Percentiles rank a stretch among this genome's conserved stretches.
These are phyloP conservation scores for Pluvialis apricaria DNA, from an alignment of 2,113 vertebrate species.

Conservation along the genomic window DNA sequence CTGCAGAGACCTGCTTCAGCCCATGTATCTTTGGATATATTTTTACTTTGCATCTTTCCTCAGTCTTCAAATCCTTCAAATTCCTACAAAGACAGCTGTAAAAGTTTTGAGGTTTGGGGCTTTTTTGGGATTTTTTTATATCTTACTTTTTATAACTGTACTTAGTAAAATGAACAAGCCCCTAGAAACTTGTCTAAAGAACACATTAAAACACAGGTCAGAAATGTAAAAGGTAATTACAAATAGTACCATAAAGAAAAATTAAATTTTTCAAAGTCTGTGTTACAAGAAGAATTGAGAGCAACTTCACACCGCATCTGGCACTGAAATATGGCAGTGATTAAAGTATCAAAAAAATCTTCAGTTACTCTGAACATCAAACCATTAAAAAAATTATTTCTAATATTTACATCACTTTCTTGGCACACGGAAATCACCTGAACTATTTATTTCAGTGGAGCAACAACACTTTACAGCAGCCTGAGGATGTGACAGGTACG, in stretches of 20 bases:
- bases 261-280: not conserved
- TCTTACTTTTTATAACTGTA: not conserved
- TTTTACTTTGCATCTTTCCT: not conserved
- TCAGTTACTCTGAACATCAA: not conserved
- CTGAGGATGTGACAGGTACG: conserved; percentile 31
- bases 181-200: not conserved
- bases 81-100: not conserved
- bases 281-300: not conserved
- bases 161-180: not conserved
- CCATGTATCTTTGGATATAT: not conserved
- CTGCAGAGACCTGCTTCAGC: not conserved
- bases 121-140: rapidly evolving
- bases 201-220: not conserved
- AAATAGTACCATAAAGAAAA: not conserved
- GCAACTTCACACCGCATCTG: not conserved
- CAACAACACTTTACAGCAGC: not conserved
- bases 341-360: not conserved
- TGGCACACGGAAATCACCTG: not conserved
- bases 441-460: conserved; percentile 7
- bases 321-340: not conserved
- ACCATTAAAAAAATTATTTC: not conserved
- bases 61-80: not conserved
- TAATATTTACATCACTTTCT: not conserved
- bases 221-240: not conserved
- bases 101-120: not conserved